phyloP scores from a whole-genome alignment of 2,888 invertebrate genomes.

The Pyrgus malvae region DNA sequence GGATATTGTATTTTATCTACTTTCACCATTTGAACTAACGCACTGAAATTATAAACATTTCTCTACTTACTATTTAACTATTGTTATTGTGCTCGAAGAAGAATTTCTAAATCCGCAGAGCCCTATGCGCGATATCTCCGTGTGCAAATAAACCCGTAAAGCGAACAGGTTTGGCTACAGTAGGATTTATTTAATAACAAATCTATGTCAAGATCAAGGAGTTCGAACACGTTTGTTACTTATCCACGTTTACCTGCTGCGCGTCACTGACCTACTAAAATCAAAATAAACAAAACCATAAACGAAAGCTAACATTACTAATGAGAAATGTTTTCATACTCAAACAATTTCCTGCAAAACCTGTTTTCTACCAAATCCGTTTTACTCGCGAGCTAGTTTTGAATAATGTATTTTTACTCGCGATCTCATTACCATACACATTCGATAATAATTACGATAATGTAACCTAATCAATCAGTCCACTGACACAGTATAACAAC shows the following conservation, averaged over 20 bases:
- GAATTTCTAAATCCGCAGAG: neutral
- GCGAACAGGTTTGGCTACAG: constrained; percentile 62
- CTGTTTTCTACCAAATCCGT: constrained; percentile 7
- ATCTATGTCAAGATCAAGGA: constrained; percentile 80
- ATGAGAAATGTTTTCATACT: neutral
- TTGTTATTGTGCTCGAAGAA: neutral
- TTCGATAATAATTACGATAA: constrained; percentile 19
- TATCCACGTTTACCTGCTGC: constrained; percentile 36
- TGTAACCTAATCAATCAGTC: constrained; percentile 25
- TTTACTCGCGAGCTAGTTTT: neutral
- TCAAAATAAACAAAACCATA: constrained; percentile 39
- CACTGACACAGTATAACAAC: constrained; percentile 19
- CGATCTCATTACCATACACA: constrained; percentile 14
- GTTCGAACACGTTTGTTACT: constrained; percentile 60
- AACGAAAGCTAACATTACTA: constrained; percentile 26
- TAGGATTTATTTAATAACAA: constrained; percentile 65
- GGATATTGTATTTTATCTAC: neutral
- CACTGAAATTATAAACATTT: neutral
- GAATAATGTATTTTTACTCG: constrained; percentile 17
- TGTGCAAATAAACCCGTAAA: constrained; percentile 48
- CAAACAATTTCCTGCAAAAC: constrained; percentile 13
- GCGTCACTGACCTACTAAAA: constrained; percentile 64
- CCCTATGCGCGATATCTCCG: constrained; percentile 34
- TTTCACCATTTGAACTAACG: neutral
- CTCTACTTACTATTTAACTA: neutral